A percentile compares a stretch with the other conserved stretches of the same genome.
Conservation (phyloP, 1,140 invertebrate species). For the Bombyx mandarina region DNA sequence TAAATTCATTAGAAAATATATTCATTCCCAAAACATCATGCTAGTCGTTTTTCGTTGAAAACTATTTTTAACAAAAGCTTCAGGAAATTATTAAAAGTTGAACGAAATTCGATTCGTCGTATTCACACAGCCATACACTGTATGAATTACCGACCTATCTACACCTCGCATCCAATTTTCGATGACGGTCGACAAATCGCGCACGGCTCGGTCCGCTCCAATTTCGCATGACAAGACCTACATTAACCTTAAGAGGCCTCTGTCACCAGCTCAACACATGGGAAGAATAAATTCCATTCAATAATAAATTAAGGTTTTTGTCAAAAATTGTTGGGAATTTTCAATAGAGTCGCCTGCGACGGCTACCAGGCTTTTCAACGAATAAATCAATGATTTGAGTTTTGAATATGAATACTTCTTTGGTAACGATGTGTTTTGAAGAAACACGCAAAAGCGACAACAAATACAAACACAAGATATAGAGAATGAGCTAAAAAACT, state of each 20-base stretch:
- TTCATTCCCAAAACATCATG: too few species aligned
- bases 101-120: too few species aligned
- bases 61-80: too few species aligned
- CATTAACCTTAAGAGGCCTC: slow-evolving; percentile 51
- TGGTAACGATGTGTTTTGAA: slow-evolving; percentile 2
- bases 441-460: slow-evolving; percentile 14
- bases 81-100: too few species aligned
- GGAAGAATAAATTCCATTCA: slow-evolving; percentile 55
- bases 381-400: slow-evolving; percentile 39
- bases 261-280: slow-evolving; percentile 43
- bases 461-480: too few species aligned
- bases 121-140: neutral
- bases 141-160: slow-evolving; percentile 11
- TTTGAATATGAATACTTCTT: too few species aligned
- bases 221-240: slow-evolving; percentile 58
- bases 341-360: slow-evolving; percentile 27
- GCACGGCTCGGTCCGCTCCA: slow-evolving; percentile 34
- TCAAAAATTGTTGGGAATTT: slow-evolving; percentile 43
- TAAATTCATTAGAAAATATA: too few species aligned
- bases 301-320: slow-evolving; percentile 65
- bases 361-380: slow-evolving; percentile 31
- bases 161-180: slow-evolving; percentile 36
- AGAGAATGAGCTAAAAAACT: too few species aligned
- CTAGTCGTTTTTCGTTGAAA: too few species aligned
- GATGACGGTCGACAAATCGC: slow-evolving; percentile 39